Base-by-base conservation (phyloP, 1,140 invertebrate genomes). In the Drosophila pectinifera region DNA sequence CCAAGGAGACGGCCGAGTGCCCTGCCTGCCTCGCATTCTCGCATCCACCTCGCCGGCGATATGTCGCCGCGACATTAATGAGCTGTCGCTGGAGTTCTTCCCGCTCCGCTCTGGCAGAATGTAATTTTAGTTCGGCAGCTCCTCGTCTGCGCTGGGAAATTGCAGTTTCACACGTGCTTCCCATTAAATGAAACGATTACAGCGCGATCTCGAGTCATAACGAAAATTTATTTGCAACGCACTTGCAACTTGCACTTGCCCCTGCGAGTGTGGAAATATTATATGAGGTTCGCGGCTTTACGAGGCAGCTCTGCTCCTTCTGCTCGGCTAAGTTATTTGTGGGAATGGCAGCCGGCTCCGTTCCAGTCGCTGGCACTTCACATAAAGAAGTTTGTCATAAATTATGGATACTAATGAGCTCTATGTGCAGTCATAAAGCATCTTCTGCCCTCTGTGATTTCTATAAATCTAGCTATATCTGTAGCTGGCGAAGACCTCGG, bases 381-480 rank as follows among this genome's bases (percentile, higher is more conserved):
- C 76, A 77, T 83, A 86, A 86, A 86, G 84, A 89, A 86, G 55
- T 89, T 86, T 86, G 83, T 77, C 83, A 89, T 89, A 88, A 88
- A 84, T 88, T 89, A 84, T 84, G 73, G 84, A 89, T 89, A 89
- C 83, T 89, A 88, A 89, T 88, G 83, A 88, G 83, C 73, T 83
- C 80, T 70, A 63, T 80, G 67, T 80, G 83, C 68, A 76, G 57
- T 65, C 83, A 79, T 88, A 80, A 84, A 89, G 57, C 73, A 88
- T 88, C 51, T 77, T 73, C 20, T 48, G 31, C 38, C 38, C 16
- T 38, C 72, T 73, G 56, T 43, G 56, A 54, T 61, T 61, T 58
- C 65, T 43, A 57, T 51, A 41, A 48, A 39, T 28, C 56, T 57
- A 5, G 31, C 34, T 46, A 18, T 45, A 62, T 26, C 43, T 39